Evolutionary conservation across 1,140 invertebrate genomes (phyloP), one percentile per base, ranked within the genome.

Genomic region (Lasioglossum albipes): DNA sequence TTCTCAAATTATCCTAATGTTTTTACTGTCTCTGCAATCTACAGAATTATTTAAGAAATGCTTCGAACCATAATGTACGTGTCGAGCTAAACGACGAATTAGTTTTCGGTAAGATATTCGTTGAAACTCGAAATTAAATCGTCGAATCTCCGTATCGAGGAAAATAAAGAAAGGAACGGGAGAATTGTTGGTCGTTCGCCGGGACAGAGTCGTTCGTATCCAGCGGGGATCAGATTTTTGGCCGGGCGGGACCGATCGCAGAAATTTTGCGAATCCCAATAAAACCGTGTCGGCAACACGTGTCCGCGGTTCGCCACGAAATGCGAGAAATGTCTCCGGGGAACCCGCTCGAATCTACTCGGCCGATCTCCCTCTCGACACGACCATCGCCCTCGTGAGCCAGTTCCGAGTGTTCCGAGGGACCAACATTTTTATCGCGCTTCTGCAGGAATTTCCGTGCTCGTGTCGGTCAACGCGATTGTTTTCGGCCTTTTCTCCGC

Each of bases 181-280:
- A 59, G 57, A n/a, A 59, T 59, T 59, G 66, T 12, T 9, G 41
- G 42, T 27, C 42, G 66, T 45, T 68, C n/a, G 62, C 31, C 62
- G 27, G 31, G 61, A 62, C 18, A 4, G 16, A 54, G 7, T 18
- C 10, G 71, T 83, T 18, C 10, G 71, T 83, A 76, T 79, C 75
- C 52, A 18, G 10, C 41, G 41, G 10, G 82, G 67, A 78, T 74
- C 54, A 64, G 49, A 81, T 85, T 84, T 81, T 76, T 85, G 66
- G 52, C 18, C 20, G 52, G 64, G 18, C 27, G 13, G 27, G 22
- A 31, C 61, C 52, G 79, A 86, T 82, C 79, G 57, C 7, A 79
- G 75, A 85, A 86, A 86, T 86, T 79, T 86, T 68, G 75, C 75
- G 75, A 79, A 85, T 86, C 62, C 84, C 71, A 86, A 86, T 82